Evolutionary conservation across 2,888 invertebrate genomes (phyloP).

Genomic region (Gymnosoma rotundatum): DNA sequence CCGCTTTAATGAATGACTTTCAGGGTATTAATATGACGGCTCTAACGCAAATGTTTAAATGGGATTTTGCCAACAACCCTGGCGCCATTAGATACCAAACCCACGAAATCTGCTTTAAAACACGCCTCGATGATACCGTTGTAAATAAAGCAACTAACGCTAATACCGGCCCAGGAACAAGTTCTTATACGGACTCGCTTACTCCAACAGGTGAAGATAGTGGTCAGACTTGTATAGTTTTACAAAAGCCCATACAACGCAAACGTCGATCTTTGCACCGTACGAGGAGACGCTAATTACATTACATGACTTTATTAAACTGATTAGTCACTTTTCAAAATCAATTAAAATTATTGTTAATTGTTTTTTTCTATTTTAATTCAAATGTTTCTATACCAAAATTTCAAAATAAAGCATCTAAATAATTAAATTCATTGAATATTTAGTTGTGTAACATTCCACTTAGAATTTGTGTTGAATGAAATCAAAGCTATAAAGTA

Average conservation of each 20-base stretch:
- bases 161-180: not conserved
- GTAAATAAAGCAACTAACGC: too few relatives aligned
- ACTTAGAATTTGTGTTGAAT: too few relatives aligned
- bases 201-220: not conserved
- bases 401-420: too few relatives aligned
- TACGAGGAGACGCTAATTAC: not conserved
- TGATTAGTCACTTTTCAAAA: too few relatives aligned
- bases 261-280: not conserved
- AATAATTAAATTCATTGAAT: too few relatives aligned
- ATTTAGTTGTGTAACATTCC: too few relatives aligned
- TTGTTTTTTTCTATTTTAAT: too few relatives aligned
- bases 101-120: not conserved
- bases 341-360: too few relatives aligned
- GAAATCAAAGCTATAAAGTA: too few relatives aligned
- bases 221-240: not conserved
- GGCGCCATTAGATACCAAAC: not conserved
- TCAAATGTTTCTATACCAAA: too few relatives aligned
- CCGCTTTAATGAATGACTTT: not conserved
- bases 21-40: not conserved
- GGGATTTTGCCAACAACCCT: not conserved
- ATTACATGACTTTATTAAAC: too few relatives aligned
- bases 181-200: not conserved
- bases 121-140: not conserved
- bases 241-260: not conserved
- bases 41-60: not conserved